Conservation (phyloP, 2,113 vertebrate species). For the Lipophrys pholis region DNA sequence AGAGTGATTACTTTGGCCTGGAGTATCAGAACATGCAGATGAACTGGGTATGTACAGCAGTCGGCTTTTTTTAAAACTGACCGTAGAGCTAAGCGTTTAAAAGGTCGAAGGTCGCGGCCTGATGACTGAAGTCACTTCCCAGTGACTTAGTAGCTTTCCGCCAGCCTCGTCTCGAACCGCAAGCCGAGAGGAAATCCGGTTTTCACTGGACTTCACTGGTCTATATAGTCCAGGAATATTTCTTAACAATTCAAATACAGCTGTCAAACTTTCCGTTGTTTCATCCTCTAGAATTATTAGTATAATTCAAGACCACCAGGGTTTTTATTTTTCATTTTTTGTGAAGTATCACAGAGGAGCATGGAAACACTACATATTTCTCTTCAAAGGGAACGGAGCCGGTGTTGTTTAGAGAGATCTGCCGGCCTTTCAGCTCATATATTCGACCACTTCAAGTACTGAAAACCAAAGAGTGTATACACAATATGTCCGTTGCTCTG, state of each 20-base stretch:
- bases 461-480: background rate
- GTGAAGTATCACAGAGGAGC: slow-evolving; percentile 14
- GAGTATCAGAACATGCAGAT: slow-evolving; percentile 93
- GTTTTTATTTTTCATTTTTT: slow-evolving; percentile 3
- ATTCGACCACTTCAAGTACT: background rate
- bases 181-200: slow-evolving; percentile 22
- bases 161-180: background rate
- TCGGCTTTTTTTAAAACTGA: slow-evolving; percentile 6
- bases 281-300: slow-evolving; percentile 46
- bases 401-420: background rate
- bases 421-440: background rate
- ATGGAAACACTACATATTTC: slow-evolving; percentile 5
- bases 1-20: slow-evolving; percentile 96
- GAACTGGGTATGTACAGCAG: slow-evolving; percentile 89
- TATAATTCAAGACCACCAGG: slow-evolving; percentile 53
- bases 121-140: slow-evolving; percentile 1
- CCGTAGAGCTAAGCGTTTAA: background rate
- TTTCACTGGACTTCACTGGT: slow-evolving; percentile 36
- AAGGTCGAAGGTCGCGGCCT: slow-evolving; percentile 29
- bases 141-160: background rate
- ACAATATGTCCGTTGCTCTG: background rate
- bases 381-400: slow-evolving; percentile 22
- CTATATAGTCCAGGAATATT: slow-evolving; percentile 38
- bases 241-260: slow-evolving; percentile 44
- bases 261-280: slow-evolving; percentile 55